Base-by-base conservation (phyloP, 2,797 vertebrate genomes). In the Aplochiton taeniatus region DNA sequence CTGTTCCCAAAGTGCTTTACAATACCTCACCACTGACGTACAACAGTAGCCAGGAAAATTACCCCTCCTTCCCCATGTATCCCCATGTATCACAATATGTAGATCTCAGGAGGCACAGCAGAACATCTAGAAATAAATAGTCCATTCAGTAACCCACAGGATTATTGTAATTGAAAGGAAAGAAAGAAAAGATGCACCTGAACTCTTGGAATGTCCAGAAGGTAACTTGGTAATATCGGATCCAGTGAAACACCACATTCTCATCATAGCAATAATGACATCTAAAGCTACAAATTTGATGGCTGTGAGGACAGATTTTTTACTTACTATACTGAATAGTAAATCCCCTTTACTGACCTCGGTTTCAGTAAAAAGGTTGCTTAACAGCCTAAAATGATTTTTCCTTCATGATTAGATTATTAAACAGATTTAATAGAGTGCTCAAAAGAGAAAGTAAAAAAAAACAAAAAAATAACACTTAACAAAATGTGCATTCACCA, bases 101-200 rank as follows among this genome's bases (percentile, higher is more conserved):
- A 71, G 63, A 74, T 68, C 43, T 73, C 61, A 70, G 54, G 19
- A 80, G 80, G 81, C 81, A 81, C 81, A 74, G 70, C 58, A 79
- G 77, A 74, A 57, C 67, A 46, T 58, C 75, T 79, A 77, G 19
- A 54, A 19, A 54, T 19, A 54, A 20, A 17, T 17, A 9, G 4
- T 54, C 1, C 10, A 1, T 19, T 4, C 52, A 18, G 52, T 53
- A 19, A 10, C 10, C 51, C 51, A 20, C 19, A 8, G 31, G 31
- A 31, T 6, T 31, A 31, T 31, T 6, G 31, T 31, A 6, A 31
- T 31, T 2, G 31, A 31, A 31, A 31, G 31, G 31, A 31, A 31
- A 31, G 31, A 2, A 31, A 31, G 3, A 31, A 31, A 31, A 31
- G 2, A 31, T 31, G 31, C 31, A 31, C 31, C 31, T 3, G 31